Percentiles rank a stretch among this genome's conserved stretches.
phyloP scores from a whole-genome alignment of 2,888 invertebrate species.

The Scaptomyza cyrtandrae region DNA sequence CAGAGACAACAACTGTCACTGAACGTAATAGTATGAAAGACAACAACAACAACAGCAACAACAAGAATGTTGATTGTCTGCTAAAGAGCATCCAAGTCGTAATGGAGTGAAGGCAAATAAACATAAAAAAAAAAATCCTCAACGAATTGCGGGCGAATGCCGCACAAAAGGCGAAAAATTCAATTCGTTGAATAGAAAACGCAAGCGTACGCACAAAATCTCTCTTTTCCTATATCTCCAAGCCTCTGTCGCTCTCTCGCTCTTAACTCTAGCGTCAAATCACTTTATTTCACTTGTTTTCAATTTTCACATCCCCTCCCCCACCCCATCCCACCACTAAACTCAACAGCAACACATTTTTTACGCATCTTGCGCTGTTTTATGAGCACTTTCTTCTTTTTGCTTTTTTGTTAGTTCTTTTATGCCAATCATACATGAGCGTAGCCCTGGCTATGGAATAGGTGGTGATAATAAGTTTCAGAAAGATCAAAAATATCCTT shows the following conservation, averaged over 20 bases:
- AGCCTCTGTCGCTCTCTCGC: too few species aligned
- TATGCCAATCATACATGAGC: constrained; percentile 14
- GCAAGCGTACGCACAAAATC: constrained; percentile 73
- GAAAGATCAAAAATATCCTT: too few species aligned
- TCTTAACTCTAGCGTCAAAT: constrained; percentile 69
- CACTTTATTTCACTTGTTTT: constrained; percentile 81
- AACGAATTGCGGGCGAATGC: constrained; percentile 68
- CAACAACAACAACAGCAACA: constrained; percentile 28
- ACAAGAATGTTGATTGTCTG: constrained; percentile 76
- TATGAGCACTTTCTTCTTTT: constrained; percentile 12
- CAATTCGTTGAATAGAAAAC: constrained; percentile 53
- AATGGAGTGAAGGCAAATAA: constrained; percentile 78
- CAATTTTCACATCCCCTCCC: constrained; percentile 54
- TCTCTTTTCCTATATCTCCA: background rate
- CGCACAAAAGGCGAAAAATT: constrained; percentile 63
- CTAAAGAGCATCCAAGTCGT: constrained; percentile 80
- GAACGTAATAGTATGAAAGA: background rate
- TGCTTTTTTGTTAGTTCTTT: constrained; percentile 9
- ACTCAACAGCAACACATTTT: constrained; percentile 18
- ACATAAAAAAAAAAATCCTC: constrained; percentile 64
- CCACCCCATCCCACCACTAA: too few species aligned
- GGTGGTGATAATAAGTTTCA: background rate
- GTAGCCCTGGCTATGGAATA: background rate
- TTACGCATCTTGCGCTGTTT: constrained; percentile 30
- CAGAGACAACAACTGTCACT: constrained; percentile 19